Evolutionary conservation across 2,888 invertebrate genomes (phyloP), one percentile per base, ranked within the genome.

Genomic region (Hirtodrosophila histrioides): DNA sequence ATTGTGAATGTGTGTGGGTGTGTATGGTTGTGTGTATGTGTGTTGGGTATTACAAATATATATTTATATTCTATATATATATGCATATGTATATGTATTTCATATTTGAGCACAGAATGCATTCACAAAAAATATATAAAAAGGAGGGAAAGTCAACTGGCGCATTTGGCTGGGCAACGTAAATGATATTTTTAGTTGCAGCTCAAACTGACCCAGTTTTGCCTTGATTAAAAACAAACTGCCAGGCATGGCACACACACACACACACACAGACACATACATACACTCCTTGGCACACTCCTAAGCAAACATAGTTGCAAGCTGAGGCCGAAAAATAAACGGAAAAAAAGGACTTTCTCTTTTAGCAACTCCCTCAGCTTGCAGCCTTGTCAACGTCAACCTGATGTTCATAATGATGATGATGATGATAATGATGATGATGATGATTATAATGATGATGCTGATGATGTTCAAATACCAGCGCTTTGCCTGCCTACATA

Each of bases 211-310:
- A 84, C 84, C 84, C 78, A 84, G 84, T 88, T 84, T 73, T 51
- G 73, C 67, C 88, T 84, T 84, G 84, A 84, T 84, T 84, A 84
- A 84, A 84, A 84, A 84, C 88, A 88, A 84, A 84, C 88, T 84
- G 84, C 73, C 75, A 75, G 70, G 65, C 72, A 75, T 37, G 8
- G 50, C 40, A 49, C 40, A 62, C 46, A 48, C 36, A 37, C 4
- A 39, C 51, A 65, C 46, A 61, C 46, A 58, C 23, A 40, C 29
- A 51, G 17, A 56, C 48, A 64, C 54, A 66, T 53, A 55, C 44
- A 64, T 27, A 17, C 40, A 60, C 24, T 49, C 27, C 24, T 27
- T 29, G 4, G 29, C 50, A 45, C 40, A 74, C 75, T 83, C 62
- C 73, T 61, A 67, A 72, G 65, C 83, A 65, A 63, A 72, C 78